Base-by-base conservation (phyloP, 2,113 vertebrate genomes). In the Indicator indicator region DNA sequence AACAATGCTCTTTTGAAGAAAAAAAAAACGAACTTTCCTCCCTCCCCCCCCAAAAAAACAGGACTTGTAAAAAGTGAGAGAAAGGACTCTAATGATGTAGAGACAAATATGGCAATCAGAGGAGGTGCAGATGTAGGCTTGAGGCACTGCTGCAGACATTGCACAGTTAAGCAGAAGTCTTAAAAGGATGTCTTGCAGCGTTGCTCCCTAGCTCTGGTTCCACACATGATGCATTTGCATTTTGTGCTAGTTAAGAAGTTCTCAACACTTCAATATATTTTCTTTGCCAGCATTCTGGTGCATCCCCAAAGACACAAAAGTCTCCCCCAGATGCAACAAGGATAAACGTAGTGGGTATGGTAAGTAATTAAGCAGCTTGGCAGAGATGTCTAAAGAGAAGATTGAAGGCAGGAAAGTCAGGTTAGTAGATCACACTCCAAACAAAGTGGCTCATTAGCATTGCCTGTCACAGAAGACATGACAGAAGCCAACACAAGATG, bases 21-120 rank as follows among this genome's bases (percentile, higher is more conserved):
- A 72, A 78, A 20, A 48, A 48, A 48, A 48, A 8, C 18, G 19
- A 48, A 48, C n/a, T n/a, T 44, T 44, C 12, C 42, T 44, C 3
- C 2, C 10, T 11, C 11, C 30, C 6, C 5, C 1, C 6, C 5
- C 1, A 15, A 20, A 50, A 48, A 42, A 36, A 18, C 0, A 69
- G 18, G 11, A 48, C 14, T 86, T 86, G 8, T 28, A 63, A 88
- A 74, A 33, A 33, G 6, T 38, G 16, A 64, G 5, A 67, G 56
- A 63, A 86, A 56, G 18, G 18, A 52, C 18, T 56, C 27, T 9
- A 32, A 40, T 16, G 50, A 33, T 9, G 12, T 9, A 68, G 24
- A 27, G 30, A 54, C 1, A 1, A 88, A 33, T 23, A 73, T 0
- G 0, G 42, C 36, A 90, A 44, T 48, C 20, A 67, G 28, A 88